Base-by-base conservation (phyloP, 2,113 vertebrate genomes). In the Dromas ardeola region DNA sequence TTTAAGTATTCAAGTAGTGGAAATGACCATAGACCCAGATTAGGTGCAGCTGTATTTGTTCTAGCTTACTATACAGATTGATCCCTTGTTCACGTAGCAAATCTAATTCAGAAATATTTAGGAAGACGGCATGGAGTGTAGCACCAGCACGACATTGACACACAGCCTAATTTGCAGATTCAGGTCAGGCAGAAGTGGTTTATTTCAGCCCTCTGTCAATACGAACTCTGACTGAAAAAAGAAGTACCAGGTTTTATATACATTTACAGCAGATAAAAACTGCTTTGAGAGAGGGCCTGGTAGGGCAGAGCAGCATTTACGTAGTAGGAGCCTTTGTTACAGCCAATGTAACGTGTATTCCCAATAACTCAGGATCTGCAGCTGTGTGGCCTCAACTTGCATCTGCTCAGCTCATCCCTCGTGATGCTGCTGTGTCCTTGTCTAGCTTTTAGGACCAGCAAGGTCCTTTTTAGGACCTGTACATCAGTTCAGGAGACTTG, bases 321-420 rank as follows among this genome's bases (percentile, higher is more conserved):
- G 1, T n/a, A 19, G 49, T 22, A n/a, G 69, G 38, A 93, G 47
- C 11, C 15, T 79, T 50, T 63, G n/a, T 70, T 82, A 59, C 22
- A 84, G 50, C 50, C 3, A 5, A 23, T 42, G 19, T 42, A 58
- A n/a, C 0, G 0, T 70, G 13, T 62, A 43, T 79, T 90, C 43
- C 49, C 3, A 2, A 10, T n/a, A 79, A 72, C 22, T 52, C 15
- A 9, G 61, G 22, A 38, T 80, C 43, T 67, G 66, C 61, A 92
- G 9, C 66, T 11, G 2, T 69, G 47, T 3, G 0, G 2, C 52
- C 26, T 67, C 6, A 6, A 25, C 32, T 84, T 84, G 15, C 45
- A 81, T 62, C 36, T 73, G 50, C 53, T 78, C 42, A 45, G 3
- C 22, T 90, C 52, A 50, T 59, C 16, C 29, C 10, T 73, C 58